Base-by-base conservation (phyloP, 2,888 invertebrate genomes). In the Netelia virgata region DNA sequence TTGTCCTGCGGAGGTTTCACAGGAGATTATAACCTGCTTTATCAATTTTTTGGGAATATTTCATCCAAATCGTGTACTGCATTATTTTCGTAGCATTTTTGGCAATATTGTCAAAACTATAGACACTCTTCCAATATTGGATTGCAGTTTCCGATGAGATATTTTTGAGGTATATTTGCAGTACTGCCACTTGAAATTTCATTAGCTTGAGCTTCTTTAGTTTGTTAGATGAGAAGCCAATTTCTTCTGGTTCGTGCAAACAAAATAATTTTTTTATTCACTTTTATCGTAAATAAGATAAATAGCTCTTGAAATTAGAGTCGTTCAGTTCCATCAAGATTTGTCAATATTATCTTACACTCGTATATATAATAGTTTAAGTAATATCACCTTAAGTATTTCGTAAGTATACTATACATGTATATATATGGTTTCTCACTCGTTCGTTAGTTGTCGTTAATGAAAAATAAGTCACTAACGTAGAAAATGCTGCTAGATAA, bases 201-300 rank as follows among this genome's bases (percentile, higher is more conserved):
- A n/a, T 59, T 9, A 59, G 36, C 36, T 36, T 5, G 36, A 36
- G n/a, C n/a, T n/a, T n/a, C n/a, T n/a, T n/a, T 6, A 36, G 6
- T 36, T 36, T 6, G 36, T 36, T 36, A 36, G 6, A 36, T 36
- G 6, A 6, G 36, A 36, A 36, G 6, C 0, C 36, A 36, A 8
- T 36, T 36, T 36, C 36, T 36, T 36, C 36, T 36, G 36, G 5
- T 6, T 6, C 6, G 36, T 36, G 36, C 9, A 1, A 57, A 57
- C 20, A 10, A 10, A 16, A 16, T 36, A 9, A 36, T 55, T 36
- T 55, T 70, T 55, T 69, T 28, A 23, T 61, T 14, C 61, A 78
- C n/a, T 69, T 79, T 79, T 73, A 68, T 80, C 61, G 66, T 50
- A 80, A 80, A 68, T 73, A 73, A 73, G 23, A 41, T 80, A 18